Evolutionary conservation across 2,113 vertebrate genomes (phyloP), one percentile per base, ranked within the genome.

Genomic region (Galemys pyrenaicus): DNA sequence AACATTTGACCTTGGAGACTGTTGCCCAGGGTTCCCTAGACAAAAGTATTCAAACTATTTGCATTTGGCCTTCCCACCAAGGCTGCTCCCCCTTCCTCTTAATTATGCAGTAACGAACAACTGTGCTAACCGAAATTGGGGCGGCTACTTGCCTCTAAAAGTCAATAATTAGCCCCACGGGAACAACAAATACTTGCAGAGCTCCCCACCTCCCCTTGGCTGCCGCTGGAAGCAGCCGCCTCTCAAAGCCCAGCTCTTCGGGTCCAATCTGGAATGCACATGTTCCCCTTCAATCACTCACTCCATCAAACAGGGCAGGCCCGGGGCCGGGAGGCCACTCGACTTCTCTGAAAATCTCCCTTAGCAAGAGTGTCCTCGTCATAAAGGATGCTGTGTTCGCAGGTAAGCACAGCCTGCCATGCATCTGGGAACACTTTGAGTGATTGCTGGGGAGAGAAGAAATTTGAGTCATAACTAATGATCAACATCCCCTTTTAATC

Each of bases 401-500:
- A 98, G 98, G 98, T 98, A 98, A 97, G 97, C 96, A 85, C 79
- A 93, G 96, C 71, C 95, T 95, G 93, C 80, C 80, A 75, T 84
- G 96, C 98, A 98, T 98, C 97, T 98, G 98, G 98, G 98, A 98
- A 96, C 98, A 97, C 96, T 99, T 98, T 98, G 98, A 98, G 97
- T 98, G 98, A 98, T 98, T 98, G 97, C 98, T 90, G 98, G 92
- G 93, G 93, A 97, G 94, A 96, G 94, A 97, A 97, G 96, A 98
- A 98, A 98, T 98, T 97, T 96, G 94, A 98, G 95, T 98, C 97
- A 96, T 96, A 98, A 97, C 96, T 98, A 98, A 98, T 98, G 98
- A 98, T 96, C 97, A 97, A 98, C 98, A 98, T 98, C 98, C 98
- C 97, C 98, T 98, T 98, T 98, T 98, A 98, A 98, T 98, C 98